Base-by-base conservation (phyloP, 1,140 invertebrate species). In the Heliconius congener region DNA sequence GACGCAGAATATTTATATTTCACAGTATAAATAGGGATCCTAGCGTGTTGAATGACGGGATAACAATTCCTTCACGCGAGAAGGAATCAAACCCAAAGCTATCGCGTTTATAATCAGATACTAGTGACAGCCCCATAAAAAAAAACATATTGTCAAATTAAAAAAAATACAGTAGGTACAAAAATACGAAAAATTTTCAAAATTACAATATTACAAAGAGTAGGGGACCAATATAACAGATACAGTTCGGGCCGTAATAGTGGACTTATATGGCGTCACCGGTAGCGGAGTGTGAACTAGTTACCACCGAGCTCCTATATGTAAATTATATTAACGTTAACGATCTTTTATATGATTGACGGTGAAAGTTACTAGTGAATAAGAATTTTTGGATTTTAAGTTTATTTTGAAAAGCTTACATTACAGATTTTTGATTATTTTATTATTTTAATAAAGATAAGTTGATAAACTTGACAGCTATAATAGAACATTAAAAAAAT, bases 211-310 rank as follows among this genome's bases (percentile, higher is more conserved):
- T 60, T 55, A 72, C 78, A 13, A 34, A 16, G 77, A 60, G 82
- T 82, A 86, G 50, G 76, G 79, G 71, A 74, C 23, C 27, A 50
- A 16, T 27, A 46, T 42, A 42, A 70, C 57, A 77, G 57, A 70
- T 81, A 79, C 73, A 73, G 74, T 74, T 77, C 16, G 39, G 55
- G 66, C 73, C 78, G 76, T 77, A 82, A 79, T 79, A 76, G 70
- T 50, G n/a, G 81, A 86, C 85, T 52, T 84, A 86, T 86, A 86
- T 78, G 76, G 81, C 23, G 60, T 46, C 72, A 57, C 50, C 50
- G 78, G 77, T 60, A 71, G 74, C 52, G 39, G 70, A 80, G 81
- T 77, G 78, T 82, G 81, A 82, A 82, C 78, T 80, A 80, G 76
- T 81, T 78, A 81, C 60, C 13, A 74, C 60, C 27, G 42, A 55